A percentile compares a stretch with the other conserved stretches of the same genome.
Conservation (phyloP, 2,113 vertebrate genomes). For the Hypomesus transpacificus region DNA sequence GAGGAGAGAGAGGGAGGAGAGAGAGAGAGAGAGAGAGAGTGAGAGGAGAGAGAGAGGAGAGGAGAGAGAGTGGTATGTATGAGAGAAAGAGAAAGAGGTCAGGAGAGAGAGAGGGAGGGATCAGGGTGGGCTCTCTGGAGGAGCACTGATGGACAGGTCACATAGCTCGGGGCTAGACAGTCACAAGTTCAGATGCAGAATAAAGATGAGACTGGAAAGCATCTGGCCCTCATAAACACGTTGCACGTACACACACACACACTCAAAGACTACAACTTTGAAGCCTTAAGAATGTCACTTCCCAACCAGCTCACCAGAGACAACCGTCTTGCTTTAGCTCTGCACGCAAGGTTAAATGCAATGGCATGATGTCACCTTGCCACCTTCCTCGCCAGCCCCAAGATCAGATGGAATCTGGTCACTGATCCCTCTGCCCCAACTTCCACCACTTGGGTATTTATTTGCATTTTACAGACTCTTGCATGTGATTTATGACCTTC, state of each 20-base stretch:
- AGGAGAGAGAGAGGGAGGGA: conserved; percentile 3
- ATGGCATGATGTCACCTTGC: conserved; percentile 32
- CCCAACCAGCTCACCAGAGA: neutral
- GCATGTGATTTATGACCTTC: conserved; percentile 60
- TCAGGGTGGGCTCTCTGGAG: conserved; percentile 14
- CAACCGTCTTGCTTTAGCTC: neutral
- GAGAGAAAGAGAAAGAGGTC: neutral
- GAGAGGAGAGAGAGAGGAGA: neutral
- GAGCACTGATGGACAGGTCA: conserved; percentile 18
- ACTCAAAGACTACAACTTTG: too few relatives aligned
- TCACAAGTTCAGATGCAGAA: conserved; percentile 39
- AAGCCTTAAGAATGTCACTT: neutral
- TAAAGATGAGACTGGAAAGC: conserved; percentile 21
- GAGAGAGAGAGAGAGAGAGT: neutral
- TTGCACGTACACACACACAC: neutral
- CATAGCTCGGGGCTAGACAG: conserved; percentile 18
- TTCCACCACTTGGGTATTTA: conserved; percentile 53
- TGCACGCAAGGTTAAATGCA: conserved; percentile 1
- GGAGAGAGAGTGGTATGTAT: neutral
- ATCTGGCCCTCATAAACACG: neutral
- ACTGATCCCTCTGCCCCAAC: conserved; percentile 17
- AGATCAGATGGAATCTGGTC: conserved; percentile 38
- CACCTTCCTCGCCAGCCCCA: conserved; percentile 20
- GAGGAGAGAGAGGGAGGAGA: neutral
- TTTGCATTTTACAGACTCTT: conserved; percentile 60